These are phyloP conservation scores for Scortum barcoo DNA, from an alignment of 2,113 vertebrate species.

Conservation along the genomic window DNA sequence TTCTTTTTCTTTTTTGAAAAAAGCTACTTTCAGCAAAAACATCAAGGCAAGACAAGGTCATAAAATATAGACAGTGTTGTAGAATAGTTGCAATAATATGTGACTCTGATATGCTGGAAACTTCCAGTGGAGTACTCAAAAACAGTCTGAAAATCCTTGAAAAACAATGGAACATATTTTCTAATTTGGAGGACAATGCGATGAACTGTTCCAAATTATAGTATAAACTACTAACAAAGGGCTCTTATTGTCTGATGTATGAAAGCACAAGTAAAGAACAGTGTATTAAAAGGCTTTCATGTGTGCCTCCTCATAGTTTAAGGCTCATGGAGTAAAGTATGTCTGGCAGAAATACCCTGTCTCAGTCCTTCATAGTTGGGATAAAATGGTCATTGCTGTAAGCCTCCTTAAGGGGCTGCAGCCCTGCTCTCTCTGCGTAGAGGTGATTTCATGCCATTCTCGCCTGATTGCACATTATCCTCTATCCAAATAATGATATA, in stretches of 20 bases:
- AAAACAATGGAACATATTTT: background rate
- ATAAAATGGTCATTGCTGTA: slow-evolving; percentile 12
- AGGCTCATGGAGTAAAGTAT: background rate
- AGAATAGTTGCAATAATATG: background rate
- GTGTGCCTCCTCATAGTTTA: background rate
- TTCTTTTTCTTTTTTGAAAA: too few species aligned
- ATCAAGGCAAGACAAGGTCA: background rate
- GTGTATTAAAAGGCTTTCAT: background rate
- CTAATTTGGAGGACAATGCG: background rate
- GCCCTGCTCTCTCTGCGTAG: background rate
- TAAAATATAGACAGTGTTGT: background rate
- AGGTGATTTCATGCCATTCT: slow-evolving; percentile 27
- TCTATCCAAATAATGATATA: slow-evolving; percentile 32
- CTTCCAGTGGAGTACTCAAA: background rate
- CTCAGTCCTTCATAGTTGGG: background rate
- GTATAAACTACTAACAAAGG: background rate
- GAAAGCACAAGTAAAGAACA: background rate
- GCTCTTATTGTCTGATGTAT: background rate
- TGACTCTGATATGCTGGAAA: background rate
- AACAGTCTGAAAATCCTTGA: background rate
- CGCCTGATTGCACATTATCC: slow-evolving; percentile 32
- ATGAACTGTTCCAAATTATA: background rate
- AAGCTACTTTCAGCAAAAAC: background rate
- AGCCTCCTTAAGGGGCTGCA: slow-evolving; percentile 5
- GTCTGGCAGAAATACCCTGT: background rate